These are phyloP conservation scores for Yasuhikotakia modesta DNA, from an alignment of 2,797 vertebrate species.

Conservation along the genomic window DNA sequence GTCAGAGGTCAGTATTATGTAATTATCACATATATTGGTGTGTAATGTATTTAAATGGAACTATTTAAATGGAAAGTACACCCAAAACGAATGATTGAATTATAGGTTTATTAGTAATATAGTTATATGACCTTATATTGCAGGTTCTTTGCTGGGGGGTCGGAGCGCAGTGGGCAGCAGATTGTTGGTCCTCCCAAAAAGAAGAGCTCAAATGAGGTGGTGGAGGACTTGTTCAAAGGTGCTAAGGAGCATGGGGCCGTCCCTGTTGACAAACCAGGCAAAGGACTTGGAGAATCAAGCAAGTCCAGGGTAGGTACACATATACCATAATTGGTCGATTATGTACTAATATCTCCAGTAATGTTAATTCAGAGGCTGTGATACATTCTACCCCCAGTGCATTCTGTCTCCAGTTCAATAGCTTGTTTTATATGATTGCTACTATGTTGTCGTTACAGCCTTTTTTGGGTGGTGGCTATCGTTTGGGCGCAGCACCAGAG, in stretches of 20 bases:
- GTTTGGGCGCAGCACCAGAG: conserved; percentile 91
- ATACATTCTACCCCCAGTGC: neutral
- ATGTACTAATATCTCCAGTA: too few species aligned
- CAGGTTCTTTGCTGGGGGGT: conserved; percentile 97
- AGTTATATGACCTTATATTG: conserved; percentile 1
- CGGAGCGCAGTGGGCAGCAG: conserved; percentile 96
- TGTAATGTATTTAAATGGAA: neutral
- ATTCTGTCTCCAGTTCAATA: neutral
- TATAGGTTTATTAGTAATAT: too few species aligned
- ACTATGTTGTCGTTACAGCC: conserved; percentile 72
- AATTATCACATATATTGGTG: neutral
- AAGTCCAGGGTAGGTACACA: conserved; percentile 78
- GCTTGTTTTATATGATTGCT: neutral
- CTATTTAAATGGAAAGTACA: too few species aligned
- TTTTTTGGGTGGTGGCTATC: conserved; percentile 95
- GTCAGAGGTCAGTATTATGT: conserved; percentile 81
- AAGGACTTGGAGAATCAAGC: conserved; percentile 83
- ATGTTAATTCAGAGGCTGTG: neutral
- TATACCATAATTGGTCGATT: too few species aligned
- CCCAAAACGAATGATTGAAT: too few species aligned
- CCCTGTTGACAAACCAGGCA: conserved; percentile 85
- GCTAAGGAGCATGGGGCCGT: conserved; percentile 96
- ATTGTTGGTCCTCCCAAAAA: conserved; percentile 98
- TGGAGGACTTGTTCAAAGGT: conserved; percentile 96
- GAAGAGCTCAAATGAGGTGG: conserved; percentile 94